Base-by-base conservation (phyloP, 2,113 vertebrate species). In the Acrocephalus arundinaceus region DNA sequence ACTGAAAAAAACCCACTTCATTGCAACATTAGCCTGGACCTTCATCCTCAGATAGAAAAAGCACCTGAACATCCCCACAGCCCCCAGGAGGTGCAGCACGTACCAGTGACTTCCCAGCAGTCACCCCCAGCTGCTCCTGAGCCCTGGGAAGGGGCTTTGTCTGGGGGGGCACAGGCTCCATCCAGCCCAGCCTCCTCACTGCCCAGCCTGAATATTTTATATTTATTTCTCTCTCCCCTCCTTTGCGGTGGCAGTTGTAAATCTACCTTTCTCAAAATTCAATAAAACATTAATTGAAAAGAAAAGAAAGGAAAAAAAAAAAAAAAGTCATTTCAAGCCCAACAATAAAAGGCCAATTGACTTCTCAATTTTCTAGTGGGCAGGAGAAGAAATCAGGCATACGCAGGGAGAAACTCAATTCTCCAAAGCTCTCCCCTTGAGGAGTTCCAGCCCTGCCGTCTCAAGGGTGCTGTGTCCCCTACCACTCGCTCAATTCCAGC, bases 281-380 rank as follows among this genome's bases (percentile, higher is more conserved):
- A 96, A 94, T 97, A 94, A 96, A 96, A 95, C 94, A 91, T 90
- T 97, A 96, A 96, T 90, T 91, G 62, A 62, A 77, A 55, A n/a
- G 8, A 14, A 59, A 43, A 51, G 27, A 30, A 11, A 39, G 37
- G 37, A 55, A 54, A 54, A 54, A n/a, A 14, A 15, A 14, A 8
- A 35, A 13, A 37, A n/a, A 54, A 89, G 66, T 58, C 28, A 96
- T 91, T 91, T 91, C 87, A 93, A 65, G n/a, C 72, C 59, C 71
- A 77, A 88, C 78, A 90, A 96, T 96, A 96, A 96, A 97, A 96
- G 94, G 78, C 94, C 95, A 92, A 93, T 96, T 97, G 94, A 96
- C 95, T 93, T 94, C 88, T 96, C 93, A 90, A 45, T 96, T 96
- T 97, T 90, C 93, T 35, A 67, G 93, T 72, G 88, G 92, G 85